Evolutionary conservation across 2,797 vertebrate genomes (phyloP).

Genomic region (Cheirogaleus major): DNA sequence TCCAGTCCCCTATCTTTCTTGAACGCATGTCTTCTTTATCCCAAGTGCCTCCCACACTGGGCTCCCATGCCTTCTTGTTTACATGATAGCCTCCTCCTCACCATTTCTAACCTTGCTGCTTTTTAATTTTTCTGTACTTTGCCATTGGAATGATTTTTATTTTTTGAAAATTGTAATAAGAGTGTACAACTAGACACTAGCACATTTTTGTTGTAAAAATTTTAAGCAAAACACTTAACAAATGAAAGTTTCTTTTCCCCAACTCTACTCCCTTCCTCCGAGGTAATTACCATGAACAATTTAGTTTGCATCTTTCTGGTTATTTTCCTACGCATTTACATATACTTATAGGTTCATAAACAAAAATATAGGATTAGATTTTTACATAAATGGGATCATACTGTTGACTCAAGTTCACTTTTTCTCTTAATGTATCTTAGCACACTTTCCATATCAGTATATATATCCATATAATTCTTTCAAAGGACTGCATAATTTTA

Average conservation of each 20-base stretch:
- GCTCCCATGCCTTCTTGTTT: not conserved
- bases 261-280: not conserved
- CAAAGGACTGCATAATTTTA: slow-evolving; percentile 14
- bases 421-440: not conserved
- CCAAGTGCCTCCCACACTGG: too few relatives aligned
- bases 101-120: not conserved
- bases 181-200: not conserved
- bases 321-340: not conserved
- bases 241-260: not conserved
- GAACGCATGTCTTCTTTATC: not conserved
- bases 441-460: not conserved
- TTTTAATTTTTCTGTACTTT: not conserved
- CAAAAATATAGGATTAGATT: not conserved
- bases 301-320: not conserved
- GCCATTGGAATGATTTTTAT: not conserved
- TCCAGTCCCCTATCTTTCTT: not conserved
- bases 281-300: not conserved
- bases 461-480: slow-evolving; percentile 17
- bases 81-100: not conserved
- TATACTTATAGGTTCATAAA: not conserved
- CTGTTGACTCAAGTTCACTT: not conserved
- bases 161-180: not conserved
- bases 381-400: not conserved
- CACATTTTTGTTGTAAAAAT: not conserved
- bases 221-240: not conserved